Evolutionary conservation across 2,888 invertebrate genomes (phyloP), one percentile per base, ranked within the genome.

Genomic region (Apodemia duryi): DNA sequence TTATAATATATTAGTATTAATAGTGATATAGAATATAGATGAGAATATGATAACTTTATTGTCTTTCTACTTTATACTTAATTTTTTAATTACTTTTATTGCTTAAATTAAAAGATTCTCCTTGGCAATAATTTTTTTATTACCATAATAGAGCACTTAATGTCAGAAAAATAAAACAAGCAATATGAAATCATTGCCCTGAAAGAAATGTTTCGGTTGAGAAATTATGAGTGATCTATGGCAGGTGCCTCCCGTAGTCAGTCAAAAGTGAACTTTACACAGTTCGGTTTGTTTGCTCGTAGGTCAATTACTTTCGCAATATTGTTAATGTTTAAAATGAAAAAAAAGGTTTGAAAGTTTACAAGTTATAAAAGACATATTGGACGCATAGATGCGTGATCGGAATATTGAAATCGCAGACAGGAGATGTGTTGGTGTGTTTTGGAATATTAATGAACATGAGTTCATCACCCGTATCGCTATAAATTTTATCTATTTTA

Each of bases 201-300:
- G 79, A 82, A 80, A 82, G 80, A 82, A 79, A 79, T 82, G 88
- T 90, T 80, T 88, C 88, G 91, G 82, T 90, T 81, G 88, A 76
- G 80, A 38, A 46, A 28, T 62, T 61, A 35, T 41, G 61, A 61
- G 28, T 61, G 61, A 46, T 46, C 64, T 61, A 64, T 61, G 51
- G 69, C 66, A 67, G 66, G 67, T 64, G 66, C 67, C 67, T 68
- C 66, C 66, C 46, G 62, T 60, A 68, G 64, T 69, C 75, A 72
- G 72, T 71, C 71, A 69, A 69, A 72, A 67, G 69, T 54, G 63
- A 66, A 66, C 68, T 68, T 67, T 65, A 65, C 68, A 66, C 66
- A 57, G 71, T 69, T 71, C 71, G 68, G 68, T 46, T 46, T 46
- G 21, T 29, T 21, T 54, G 29, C 54, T 54, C 29, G 10, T 29